Evolutionary conservation across 2,888 invertebrate genomes (phyloP).

Genomic region (Diplazon laetatorius): DNA sequence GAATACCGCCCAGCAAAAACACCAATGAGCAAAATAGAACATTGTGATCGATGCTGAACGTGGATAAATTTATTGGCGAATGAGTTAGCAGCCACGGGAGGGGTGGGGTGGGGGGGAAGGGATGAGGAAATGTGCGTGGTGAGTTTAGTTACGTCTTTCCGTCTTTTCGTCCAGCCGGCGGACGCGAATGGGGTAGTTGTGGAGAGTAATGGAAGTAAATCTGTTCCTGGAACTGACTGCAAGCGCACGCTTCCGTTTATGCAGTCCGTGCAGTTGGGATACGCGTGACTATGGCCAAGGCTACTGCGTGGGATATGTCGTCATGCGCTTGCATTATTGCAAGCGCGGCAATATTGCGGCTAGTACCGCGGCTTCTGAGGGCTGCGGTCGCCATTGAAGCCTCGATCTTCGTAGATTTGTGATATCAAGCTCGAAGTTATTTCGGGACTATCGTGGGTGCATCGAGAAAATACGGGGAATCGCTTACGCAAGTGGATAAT

Average conservation of each 20-base stretch:
- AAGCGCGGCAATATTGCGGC: neutral
- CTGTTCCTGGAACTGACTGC: constrained; percentile 20
- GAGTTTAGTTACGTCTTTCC: constrained; percentile 27
- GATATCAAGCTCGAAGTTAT: neutral
- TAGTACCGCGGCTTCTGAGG: neutral
- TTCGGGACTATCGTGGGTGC: neutral
- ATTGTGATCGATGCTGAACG: constrained; percentile 80
- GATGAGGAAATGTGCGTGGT: constrained; percentile 31
- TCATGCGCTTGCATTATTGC: constrained; percentile 40
- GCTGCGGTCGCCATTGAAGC: neutral
- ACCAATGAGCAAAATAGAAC: constrained; percentile 82
- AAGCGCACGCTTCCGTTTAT: too few species aligned
- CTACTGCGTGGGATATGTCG: constrained; percentile 29
- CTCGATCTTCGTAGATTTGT: neutral
- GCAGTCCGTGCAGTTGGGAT: constrained; percentile 20
- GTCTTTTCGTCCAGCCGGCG: constrained; percentile 37
- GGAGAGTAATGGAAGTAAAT: neutral
- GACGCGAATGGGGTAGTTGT: constrained; percentile 9
- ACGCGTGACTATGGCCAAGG: constrained; percentile 2
- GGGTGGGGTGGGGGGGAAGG: too few species aligned
- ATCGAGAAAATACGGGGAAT: neutral
- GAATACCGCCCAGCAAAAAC: constrained; percentile 81
- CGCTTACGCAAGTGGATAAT: neutral
- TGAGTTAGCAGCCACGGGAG: constrained; percentile 75
- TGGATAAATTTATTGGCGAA: constrained; percentile 80